Percentiles rank a stretch among this genome's conserved stretches.
These are phyloP conservation scores for Scaptodrosophila latifasciaeformis DNA, from an alignment of 2,888 invertebrate genomes.

Conservation along the genomic window DNA sequence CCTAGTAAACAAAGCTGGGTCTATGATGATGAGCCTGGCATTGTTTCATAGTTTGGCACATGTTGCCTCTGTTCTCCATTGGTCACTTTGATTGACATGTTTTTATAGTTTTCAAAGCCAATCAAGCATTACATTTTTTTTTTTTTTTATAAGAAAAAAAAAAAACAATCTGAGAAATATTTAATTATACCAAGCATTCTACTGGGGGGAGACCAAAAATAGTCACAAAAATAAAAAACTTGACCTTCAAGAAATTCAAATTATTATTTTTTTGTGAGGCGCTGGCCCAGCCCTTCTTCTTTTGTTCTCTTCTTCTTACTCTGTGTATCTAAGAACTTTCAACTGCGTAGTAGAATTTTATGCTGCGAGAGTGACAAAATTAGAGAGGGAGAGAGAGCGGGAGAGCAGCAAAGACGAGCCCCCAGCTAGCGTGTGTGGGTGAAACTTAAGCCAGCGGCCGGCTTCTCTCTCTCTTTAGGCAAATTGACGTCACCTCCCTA, in stretches of 20 bases:
- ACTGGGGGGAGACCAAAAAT: background rate
- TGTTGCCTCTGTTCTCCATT: slow-evolving; percentile 25
- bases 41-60: slow-evolving; percentile 25
- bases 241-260: slow-evolving; percentile 32
- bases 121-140: slow-evolving; percentile 12
- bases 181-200: background rate
- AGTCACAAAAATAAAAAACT: slow-evolving; percentile 20
- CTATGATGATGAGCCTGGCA: background rate
- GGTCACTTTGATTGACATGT: slow-evolving; percentile 38
- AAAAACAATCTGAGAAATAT: background rate
- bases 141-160: too few relatives aligned
- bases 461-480: background rate
- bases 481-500: background rate
- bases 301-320: slow-evolving; percentile 16
- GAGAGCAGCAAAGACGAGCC: slow-evolving; percentile 21
- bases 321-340: slow-evolving; percentile 10
- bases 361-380: background rate
- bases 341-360: slow-evolving; percentile 23
- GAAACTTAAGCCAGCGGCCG: too few relatives aligned
- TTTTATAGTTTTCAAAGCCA: slow-evolving; percentile 21
- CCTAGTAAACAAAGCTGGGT: too few relatives aligned
- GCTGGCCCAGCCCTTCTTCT: slow-evolving; percentile 12
- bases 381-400: background rate
- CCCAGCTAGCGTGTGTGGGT: slow-evolving; percentile 10
- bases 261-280: slow-evolving; percentile 9